Base-by-base conservation (phyloP, 2,113 vertebrate genomes). In the Clupea harengus region DNA sequence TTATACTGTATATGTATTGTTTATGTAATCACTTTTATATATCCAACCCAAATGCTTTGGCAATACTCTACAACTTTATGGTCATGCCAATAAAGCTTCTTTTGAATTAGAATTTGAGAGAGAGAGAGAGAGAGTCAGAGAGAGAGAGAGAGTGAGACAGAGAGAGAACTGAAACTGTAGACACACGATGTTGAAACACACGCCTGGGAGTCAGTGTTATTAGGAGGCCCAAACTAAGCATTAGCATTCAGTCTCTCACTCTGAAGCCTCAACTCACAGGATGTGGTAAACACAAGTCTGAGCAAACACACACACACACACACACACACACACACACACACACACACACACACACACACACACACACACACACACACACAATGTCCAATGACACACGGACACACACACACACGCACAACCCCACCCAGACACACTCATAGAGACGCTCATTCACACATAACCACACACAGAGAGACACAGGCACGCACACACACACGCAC, bases 231-330 rank as follows among this genome's bases (percentile, higher is more conserved):
- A 39, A 17, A 32, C 13, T 3, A 78, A 0, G 13, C 72, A 78
- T 78, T 78, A 78, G 72, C 72, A 78, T 78, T 82, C 47, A 50
- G n/a, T 17, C 28, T 18, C 46, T 49, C 81, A 82, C 10, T 52
- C 32, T 78, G 72, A 15, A 39, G 72, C 32, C 72, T 78, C 28
- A 39, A 32, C 72, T 39, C 72, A 78, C 72, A 78, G 72, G 72
- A 78, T 39, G 72, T 78, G 72, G 39, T 75, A 39, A 75, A n/a
- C n/a, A n/a, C n/a, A 75, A 75, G 67, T 75, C 64, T 25, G n/a
- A 28, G 13, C 25, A 72, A 13, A 72, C 64, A 72, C 64, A 72
- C 60, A 25, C n/a, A 67, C 60, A n/a, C 60, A 32, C 25, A 28
- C 64, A 72, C 64, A 72, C 64, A 72, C 8, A 72, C 7, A 72